These are phyloP conservation scores for Aspidiotus destructor DNA, from an alignment of 2,888 invertebrate species.

Conservation along the genomic window DNA sequence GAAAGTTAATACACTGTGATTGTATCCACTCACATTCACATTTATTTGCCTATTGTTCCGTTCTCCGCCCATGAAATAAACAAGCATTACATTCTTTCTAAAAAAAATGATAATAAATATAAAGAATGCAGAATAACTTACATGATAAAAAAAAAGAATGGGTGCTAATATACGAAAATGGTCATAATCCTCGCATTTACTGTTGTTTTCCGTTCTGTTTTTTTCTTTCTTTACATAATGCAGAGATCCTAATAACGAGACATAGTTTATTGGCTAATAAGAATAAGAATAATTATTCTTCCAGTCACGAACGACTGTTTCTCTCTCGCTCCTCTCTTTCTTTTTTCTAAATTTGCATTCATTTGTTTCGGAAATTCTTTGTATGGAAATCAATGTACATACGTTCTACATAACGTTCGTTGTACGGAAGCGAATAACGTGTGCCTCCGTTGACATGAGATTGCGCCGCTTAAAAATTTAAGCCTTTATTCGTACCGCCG, in stretches of 20 bases:
- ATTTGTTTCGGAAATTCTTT: conserved; percentile 32
- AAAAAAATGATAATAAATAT: too few species aligned
- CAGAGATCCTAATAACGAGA: conserved; percentile 11
- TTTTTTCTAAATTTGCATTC: conserved; percentile 25
- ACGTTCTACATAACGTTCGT: not conserved
- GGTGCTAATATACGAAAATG: too few species aligned
- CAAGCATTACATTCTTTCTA: too few species aligned
- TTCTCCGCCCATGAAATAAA: too few species aligned
- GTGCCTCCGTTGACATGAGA: not conserved
- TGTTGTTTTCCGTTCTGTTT: not conserved
- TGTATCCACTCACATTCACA: too few species aligned
- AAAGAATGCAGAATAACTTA: too few species aligned
- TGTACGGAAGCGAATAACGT: too few species aligned
- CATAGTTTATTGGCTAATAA: conserved; percentile 27
- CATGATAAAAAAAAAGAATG: too few species aligned
- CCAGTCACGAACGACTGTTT: conserved; percentile 26
- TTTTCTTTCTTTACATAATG: not conserved
- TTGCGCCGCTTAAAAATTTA: not conserved
- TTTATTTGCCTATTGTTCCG: too few species aligned
- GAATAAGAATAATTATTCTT: conserved; percentile 27
- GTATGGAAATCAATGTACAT: conserved; percentile 26
- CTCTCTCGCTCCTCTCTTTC: not conserved
- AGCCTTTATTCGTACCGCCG: not conserved
- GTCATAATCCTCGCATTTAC: too few species aligned
- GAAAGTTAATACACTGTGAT: too few species aligned